A percentile compares a stretch with the other conserved stretches of the same genome.
phyloP scores from a whole-genome alignment of 2,113 vertebrate genomes.

The Myiagra hebetior region DNA sequence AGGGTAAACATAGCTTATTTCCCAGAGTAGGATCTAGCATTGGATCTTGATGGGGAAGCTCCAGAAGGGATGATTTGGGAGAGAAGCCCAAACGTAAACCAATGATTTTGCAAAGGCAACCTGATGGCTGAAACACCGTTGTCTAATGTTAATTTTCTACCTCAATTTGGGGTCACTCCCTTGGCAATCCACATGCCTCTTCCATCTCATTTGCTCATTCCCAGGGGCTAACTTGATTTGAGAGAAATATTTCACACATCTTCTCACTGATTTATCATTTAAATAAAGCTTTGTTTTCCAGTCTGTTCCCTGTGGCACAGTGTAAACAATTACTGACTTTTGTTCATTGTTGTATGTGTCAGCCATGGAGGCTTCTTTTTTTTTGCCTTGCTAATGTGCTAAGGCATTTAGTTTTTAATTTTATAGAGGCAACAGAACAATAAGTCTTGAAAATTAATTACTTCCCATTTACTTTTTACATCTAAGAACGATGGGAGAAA shows the following conservation, averaged over 20 bases:
- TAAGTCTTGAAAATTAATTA: slow-evolving; percentile 27
- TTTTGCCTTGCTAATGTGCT: neutral
- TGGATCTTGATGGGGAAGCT: neutral
- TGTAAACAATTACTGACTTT: neutral
- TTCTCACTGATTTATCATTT: neutral
- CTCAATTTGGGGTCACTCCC: neutral
- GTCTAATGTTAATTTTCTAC: neutral
- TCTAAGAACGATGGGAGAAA: neutral
- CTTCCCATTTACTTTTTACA: neutral
- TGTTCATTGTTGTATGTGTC: neutral
- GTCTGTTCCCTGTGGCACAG: neutral
- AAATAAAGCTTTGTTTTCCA: neutral
- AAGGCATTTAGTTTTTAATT: neutral
- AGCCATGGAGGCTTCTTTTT: neutral
- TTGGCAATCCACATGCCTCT: neutral
- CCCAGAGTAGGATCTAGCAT: neutral
- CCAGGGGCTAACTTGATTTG: neutral
- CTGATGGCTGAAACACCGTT: neutral
- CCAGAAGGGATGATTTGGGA: neutral
- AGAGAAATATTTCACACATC: neutral
- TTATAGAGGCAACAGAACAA: neutral
- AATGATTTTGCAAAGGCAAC: neutral
- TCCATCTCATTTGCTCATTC: neutral
- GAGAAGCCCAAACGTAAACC: neutral
- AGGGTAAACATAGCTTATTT: neutral